phyloP scores from a whole-genome alignment of 1,140 invertebrate species.

The Drosophila ficusphila region DNA sequence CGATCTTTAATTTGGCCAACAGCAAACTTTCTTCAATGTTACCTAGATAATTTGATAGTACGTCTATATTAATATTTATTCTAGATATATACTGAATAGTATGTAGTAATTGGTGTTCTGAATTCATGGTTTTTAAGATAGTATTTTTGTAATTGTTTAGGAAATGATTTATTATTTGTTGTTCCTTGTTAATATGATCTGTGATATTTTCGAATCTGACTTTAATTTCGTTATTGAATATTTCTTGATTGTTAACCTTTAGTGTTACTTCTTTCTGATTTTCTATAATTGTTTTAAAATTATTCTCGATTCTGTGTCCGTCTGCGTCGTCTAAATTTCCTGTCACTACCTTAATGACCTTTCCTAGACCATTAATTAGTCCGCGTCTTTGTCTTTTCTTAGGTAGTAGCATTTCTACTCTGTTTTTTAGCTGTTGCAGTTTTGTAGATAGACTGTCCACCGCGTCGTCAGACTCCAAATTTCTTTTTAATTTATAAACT shows the following conservation, averaged over 20 bases:
- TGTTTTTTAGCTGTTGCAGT: neutral
- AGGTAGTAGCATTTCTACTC: neutral
- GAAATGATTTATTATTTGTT: neutral
- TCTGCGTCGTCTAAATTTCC: neutral
- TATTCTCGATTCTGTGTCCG: neutral
- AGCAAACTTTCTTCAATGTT: neutral
- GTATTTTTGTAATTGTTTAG: neutral
- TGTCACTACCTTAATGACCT: neutral
- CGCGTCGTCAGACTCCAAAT: neutral
- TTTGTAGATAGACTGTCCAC: neutral
- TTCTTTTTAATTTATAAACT: neutral
- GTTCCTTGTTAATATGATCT: neutral
- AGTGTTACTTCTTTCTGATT: neutral
- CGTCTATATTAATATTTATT: neutral
- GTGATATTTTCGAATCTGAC: neutral
- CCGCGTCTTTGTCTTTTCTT: neutral
- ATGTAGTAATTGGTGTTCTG: neutral
- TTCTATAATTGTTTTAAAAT: neutral
- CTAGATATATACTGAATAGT: neutral
- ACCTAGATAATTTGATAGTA: neutral
- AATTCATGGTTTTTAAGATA: neutral
- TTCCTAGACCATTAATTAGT: conserved; percentile 1
- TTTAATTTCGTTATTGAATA: neutral
- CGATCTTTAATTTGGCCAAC: neutral
- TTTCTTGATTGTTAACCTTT: neutral